These are phyloP conservation scores for Balaeniceps rex DNA, from an alignment of 2,113 vertebrate genomes.

Conservation along the genomic window DNA sequence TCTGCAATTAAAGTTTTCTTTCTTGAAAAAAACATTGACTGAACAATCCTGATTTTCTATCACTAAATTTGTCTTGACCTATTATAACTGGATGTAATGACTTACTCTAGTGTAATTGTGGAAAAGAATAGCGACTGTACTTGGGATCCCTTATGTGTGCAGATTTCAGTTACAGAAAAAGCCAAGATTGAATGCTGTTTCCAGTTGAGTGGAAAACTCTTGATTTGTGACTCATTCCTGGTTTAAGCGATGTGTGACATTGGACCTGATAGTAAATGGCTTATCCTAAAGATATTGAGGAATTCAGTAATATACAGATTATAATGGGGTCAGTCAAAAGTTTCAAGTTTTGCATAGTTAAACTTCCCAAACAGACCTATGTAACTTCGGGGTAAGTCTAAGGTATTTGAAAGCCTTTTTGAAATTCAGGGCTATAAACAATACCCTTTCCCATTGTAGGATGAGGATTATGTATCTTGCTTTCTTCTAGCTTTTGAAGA, in stretches of 20 bases:
- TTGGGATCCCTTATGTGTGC: not conserved
- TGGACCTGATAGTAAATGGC: not conserved
- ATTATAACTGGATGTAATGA: not conserved
- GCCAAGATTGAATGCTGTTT: not conserved
- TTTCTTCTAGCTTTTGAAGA: not conserved
- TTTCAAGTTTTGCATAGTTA: not conserved
- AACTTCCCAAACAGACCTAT: not conserved
- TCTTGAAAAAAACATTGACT: not conserved
- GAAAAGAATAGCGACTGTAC: not conserved
- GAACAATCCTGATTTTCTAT: not conserved
- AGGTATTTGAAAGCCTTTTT: not conserved
- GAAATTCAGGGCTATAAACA: not conserved
- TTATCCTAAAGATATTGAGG: not conserved
- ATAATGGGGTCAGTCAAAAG: not conserved
- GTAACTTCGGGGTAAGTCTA: not conserved
- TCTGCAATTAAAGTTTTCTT: not conserved
- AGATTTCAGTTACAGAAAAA: not conserved
- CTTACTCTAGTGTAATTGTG: not conserved
- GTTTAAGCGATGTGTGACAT: not conserved
- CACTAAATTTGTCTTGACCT: not conserved
- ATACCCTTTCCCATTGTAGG: not conserved
- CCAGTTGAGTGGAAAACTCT: not conserved
- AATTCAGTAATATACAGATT: not conserved
- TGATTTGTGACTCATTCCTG: not conserved
- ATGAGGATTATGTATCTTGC: not conserved